These are phyloP conservation scores for Brachionus asplanchnoidis DNA, from an alignment of 1,140 invertebrate species.

Conservation along the genomic window DNA sequence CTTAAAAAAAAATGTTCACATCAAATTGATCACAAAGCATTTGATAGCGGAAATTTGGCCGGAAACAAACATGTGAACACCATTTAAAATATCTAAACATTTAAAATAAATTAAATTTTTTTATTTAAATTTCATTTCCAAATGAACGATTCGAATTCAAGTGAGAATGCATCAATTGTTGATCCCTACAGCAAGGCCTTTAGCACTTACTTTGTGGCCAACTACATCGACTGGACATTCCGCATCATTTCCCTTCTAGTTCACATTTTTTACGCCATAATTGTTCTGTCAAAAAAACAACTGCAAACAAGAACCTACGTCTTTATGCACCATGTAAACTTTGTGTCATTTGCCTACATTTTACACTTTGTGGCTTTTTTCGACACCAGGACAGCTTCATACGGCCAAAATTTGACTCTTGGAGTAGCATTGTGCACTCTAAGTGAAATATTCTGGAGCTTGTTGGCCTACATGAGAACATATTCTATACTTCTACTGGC, in stretches of 20 bases:
- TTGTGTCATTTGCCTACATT: background rate
- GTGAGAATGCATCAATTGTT: background rate
- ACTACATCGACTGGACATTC: background rate
- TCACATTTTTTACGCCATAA: background rate
- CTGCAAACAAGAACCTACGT: background rate
- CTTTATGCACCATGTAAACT: background rate
- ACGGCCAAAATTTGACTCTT: background rate
- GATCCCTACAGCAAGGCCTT: background rate
- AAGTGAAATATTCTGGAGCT: constrained; percentile 1
- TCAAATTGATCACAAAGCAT: background rate
- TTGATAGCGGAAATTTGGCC: background rate
- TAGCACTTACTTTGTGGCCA: background rate
- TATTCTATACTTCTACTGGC: background rate
- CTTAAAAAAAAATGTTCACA: background rate
- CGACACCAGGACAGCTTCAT: background rate
- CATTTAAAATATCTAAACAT: background rate
- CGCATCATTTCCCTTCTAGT: background rate
- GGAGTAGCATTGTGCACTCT: background rate
- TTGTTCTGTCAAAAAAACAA: background rate
- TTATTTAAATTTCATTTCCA: background rate
- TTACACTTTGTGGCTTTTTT: background rate
- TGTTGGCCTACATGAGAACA: background rate
- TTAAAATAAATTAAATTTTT: background rate
- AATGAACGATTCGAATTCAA: background rate
- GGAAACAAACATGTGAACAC: background rate